phyloP scores from a whole-genome alignment of 2,113 vertebrate genomes.

The Hippocampus comes region DNA sequence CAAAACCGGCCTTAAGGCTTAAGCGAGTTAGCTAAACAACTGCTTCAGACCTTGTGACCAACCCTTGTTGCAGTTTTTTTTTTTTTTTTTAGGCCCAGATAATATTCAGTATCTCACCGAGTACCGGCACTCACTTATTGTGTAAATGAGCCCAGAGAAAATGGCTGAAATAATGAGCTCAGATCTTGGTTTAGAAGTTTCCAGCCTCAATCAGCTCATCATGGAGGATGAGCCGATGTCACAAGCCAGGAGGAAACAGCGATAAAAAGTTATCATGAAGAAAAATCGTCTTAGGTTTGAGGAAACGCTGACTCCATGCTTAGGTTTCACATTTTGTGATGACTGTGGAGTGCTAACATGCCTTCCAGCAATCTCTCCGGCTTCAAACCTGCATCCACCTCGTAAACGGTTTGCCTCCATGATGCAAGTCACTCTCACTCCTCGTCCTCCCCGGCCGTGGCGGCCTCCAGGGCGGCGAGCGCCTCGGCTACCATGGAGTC shows the following conservation, averaged over 20 bases:
- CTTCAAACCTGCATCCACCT: neutral
- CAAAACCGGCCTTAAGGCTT: too few relatives aligned
- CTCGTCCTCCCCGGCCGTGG: slow-evolving; percentile 83
- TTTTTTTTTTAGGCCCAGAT: too few relatives aligned
- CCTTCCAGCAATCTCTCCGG: neutral
- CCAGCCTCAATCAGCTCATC: slow-evolving; percentile 44
- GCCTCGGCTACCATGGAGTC: slow-evolving; percentile 89
- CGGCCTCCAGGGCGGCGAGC: slow-evolving; percentile 88
- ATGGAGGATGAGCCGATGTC: slow-evolving; percentile 45
- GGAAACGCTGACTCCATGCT: neutral
- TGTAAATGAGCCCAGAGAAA: too few relatives aligned
- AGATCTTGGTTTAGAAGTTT: neutral
- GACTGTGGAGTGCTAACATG: neutral
- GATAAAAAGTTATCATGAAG: neutral
- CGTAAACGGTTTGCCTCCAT: neutral
- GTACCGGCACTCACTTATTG: too few relatives aligned
- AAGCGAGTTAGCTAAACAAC: neutral
- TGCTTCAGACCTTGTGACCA: neutral
- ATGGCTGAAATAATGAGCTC: too few relatives aligned
- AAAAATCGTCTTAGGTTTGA: neutral
- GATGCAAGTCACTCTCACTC: slow-evolving; percentile 47
- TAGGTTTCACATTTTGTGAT: neutral
- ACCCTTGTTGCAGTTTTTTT: too few relatives aligned
- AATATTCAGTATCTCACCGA: too few relatives aligned
- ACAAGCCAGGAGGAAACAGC: slow-evolving; percentile 13